phyloP scores from a whole-genome alignment of 2,797 vertebrate species.

The Gallinago solitaria region DNA sequence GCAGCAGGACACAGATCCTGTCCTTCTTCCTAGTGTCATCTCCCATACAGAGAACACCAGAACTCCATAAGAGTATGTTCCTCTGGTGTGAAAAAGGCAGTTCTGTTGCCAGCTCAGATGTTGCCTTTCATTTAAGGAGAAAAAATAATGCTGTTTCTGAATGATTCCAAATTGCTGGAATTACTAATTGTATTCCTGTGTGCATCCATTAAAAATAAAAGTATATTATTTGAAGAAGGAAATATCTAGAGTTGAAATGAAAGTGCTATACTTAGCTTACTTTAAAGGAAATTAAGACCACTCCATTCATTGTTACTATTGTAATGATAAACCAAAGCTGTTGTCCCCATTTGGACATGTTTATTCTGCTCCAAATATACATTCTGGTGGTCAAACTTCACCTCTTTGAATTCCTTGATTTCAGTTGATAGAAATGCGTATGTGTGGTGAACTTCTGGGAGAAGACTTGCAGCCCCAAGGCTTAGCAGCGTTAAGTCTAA shows the following conservation, averaged over 20 bases:
- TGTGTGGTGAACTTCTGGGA: not conserved
- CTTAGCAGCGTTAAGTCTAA: not conserved
- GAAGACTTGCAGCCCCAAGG: not conserved
- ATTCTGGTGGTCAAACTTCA: not conserved
- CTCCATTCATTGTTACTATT: not conserved
- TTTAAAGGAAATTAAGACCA: not conserved
- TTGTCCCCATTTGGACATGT: not conserved
- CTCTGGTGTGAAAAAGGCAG: not conserved
- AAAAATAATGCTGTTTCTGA: slow-evolving; percentile 4
- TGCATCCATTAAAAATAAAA: slow-evolving; percentile 26
- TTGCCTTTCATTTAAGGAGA: not conserved
- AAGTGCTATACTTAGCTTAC: not conserved
- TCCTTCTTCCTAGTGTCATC: not conserved
- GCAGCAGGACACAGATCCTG: not conserved
- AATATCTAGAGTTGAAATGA: slow-evolving; percentile 42
- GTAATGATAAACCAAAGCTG: not conserved
- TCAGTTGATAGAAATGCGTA: not conserved
- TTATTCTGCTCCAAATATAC: not conserved
- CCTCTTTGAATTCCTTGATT: not conserved
- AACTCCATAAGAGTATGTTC: not conserved
- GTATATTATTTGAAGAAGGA: slow-evolving; percentile 19
- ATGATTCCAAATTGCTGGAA: not conserved
- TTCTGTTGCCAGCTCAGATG: not conserved
- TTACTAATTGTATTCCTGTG: not conserved
- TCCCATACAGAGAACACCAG: not conserved